Evolutionary conservation across 1,140 invertebrate genomes (phyloP).

Genomic region (Campoletis sonorensis): DNA sequence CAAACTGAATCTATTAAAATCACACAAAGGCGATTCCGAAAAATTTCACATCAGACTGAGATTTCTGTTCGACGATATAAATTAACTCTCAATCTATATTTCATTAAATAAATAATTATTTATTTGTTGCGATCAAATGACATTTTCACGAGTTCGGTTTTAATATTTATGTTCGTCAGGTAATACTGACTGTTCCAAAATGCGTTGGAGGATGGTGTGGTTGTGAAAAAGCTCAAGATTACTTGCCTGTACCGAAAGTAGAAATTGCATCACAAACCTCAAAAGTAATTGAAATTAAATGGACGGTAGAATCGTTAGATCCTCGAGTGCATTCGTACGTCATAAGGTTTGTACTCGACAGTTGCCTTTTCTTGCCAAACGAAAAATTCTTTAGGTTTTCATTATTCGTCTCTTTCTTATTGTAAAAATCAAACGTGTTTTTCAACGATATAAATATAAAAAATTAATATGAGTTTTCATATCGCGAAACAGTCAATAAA

Average conservation of each 20-base stretch:
- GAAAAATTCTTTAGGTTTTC: not conserved
- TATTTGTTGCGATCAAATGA: not conserved
- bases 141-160: not conserved
- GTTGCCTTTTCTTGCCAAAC: not conserved
- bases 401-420: not conserved
- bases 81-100: too few relatives aligned
- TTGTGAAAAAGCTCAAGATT: constrained; percentile 52
- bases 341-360: constrained; percentile 60
- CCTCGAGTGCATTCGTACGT: constrained; percentile 56
- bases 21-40: too few relatives aligned
- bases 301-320: constrained; percentile 55
- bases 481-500: not conserved
- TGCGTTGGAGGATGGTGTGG: constrained; percentile 62
- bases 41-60: too few relatives aligned
- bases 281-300: constrained; percentile 58
- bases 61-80: too few relatives aligned
- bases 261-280: constrained; percentile 42
- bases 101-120: too few relatives aligned
- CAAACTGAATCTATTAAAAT: too few relatives aligned
- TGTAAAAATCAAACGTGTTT: too few relatives aligned
- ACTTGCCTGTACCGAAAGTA: constrained; percentile 58
- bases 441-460: too few relatives aligned
- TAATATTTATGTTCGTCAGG: constrained; percentile 49
- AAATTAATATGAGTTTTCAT: not conserved
- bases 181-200: constrained; percentile 64